A percentile compares a stretch with the other conserved stretches of the same genome.
These are phyloP conservation scores for Anguilla pacifica DNA, from an alignment of 2,797 vertebrate genomes.

Conservation along the genomic window DNA sequence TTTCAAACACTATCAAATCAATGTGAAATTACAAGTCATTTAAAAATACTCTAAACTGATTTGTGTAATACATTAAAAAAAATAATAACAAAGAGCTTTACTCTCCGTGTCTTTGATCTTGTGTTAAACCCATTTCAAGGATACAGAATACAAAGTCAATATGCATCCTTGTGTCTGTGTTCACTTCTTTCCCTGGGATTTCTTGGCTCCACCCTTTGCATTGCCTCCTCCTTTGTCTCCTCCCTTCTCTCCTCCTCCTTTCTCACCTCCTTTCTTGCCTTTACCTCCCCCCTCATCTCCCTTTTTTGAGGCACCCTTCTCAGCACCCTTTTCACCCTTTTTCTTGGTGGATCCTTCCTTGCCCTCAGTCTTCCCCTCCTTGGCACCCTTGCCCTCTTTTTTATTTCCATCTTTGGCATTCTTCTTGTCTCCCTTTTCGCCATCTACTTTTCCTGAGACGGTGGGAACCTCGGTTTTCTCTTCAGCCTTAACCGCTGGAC, in stretches of 20 bases:
- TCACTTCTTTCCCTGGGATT: constrained; percentile 68
- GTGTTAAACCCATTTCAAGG: neutral
- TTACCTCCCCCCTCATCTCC: constrained; percentile 24
- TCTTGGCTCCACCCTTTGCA: constrained; percentile 67
- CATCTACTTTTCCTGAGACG: constrained; percentile 82
- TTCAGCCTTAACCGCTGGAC: constrained; percentile 66
- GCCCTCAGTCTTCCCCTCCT: constrained; percentile 53
- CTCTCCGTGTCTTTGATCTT: neutral
- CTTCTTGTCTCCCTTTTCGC: constrained; percentile 72
- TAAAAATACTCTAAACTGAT: neutral
- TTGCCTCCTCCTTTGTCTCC: constrained; percentile 51
- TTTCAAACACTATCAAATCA: neutral
- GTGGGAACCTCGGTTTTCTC: constrained; percentile 68
- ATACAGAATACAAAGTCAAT: constrained; percentile 3
- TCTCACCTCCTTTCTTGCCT: constrained; percentile 47
- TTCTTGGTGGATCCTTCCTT: constrained; percentile 43
- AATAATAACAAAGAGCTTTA: constrained; percentile 30
- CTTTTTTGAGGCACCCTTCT: neutral
- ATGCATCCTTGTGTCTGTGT: constrained; percentile 21
- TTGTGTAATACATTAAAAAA: constrained; percentile 30
- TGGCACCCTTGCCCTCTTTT: constrained; percentile 72
- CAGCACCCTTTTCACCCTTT: constrained; percentile 25
- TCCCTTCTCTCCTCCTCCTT: constrained; percentile 39
- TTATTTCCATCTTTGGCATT: constrained; percentile 69
- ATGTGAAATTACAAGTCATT: neutral